A percentile compares a stretch with the other conserved stretches of the same genome.
Conservation (phyloP, 2,113 vertebrate species). For the Micronycteris hirsuta region DNA sequence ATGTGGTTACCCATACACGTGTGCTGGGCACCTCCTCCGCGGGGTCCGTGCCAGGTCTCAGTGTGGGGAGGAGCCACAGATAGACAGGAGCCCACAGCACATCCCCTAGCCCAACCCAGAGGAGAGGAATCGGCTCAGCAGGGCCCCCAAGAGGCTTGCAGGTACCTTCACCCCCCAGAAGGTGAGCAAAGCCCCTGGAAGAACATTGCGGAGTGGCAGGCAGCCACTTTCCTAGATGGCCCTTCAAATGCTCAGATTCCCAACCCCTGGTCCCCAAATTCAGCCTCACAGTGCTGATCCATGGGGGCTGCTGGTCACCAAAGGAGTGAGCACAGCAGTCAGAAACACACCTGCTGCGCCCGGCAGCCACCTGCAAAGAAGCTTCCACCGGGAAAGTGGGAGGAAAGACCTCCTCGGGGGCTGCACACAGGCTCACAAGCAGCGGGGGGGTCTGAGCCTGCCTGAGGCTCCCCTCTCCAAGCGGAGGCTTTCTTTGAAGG, state of each 20-base stretch:
- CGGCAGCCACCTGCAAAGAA: not conserved
- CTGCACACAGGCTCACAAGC: accelerated
- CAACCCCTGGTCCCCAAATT: not conserved
- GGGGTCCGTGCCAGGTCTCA: not conserved
- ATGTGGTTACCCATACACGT: accelerated
- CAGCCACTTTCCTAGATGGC: not conserved
- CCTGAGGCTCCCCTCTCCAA: not conserved
- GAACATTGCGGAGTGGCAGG: not conserved
- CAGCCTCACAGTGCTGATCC: not conserved
- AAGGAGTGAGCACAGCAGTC: not conserved
- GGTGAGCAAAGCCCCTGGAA: not conserved
- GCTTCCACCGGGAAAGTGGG: not conserved
- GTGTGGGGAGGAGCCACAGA: not conserved
- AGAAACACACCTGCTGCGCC: not conserved
- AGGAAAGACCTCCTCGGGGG: not conserved
- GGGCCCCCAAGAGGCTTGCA: not conserved
- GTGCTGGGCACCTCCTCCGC: not conserved
- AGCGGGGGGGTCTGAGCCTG: not conserved
- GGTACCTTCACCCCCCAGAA: not conserved
- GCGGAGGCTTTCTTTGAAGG: too few species aligned
- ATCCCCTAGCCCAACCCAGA: not conserved
- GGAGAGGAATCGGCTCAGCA: not conserved
- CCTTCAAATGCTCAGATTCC: not conserved
- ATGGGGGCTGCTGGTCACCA: not conserved
- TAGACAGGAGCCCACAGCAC: not conserved